Evolutionary conservation across 2,797 vertebrate genomes (phyloP).

Genomic region (Clamator glandarius): DNA sequence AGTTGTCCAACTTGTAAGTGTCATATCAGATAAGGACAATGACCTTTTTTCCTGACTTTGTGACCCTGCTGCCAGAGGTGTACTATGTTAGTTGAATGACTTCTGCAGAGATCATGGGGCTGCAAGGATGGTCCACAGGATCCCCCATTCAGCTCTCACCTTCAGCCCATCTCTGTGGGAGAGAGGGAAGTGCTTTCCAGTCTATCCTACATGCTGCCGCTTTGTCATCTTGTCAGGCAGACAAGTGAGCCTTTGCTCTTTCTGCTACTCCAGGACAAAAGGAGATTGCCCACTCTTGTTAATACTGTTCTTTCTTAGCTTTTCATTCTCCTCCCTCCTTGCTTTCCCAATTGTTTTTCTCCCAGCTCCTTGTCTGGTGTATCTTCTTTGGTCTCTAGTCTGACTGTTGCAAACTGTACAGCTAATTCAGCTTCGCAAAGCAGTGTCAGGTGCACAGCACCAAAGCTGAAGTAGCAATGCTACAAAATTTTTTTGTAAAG

Average conservation of each 20-base stretch:
- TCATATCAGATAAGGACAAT: background rate
- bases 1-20: background rate
- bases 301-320: background rate
- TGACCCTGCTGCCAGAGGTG: background rate
- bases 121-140: background rate
- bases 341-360: background rate
- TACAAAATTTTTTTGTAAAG: background rate
- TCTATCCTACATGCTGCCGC: background rate
- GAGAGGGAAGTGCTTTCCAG: background rate
- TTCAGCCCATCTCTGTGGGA: background rate
- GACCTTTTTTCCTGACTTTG: accelerated
- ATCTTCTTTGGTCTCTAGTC: background rate
- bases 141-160: background rate
- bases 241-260: background rate
- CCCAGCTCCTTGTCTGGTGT: background rate
- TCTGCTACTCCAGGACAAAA: background rate
- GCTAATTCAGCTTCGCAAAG: background rate
- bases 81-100: background rate
- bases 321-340: background rate
- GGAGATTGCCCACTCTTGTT: background rate
- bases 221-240: background rate
- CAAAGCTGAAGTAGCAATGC: background rate
- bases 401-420: background rate
- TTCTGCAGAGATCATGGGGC: background rate
- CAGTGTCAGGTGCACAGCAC: background rate